Base-by-base conservation (phyloP, 2,888 invertebrate species). In the Tortrix viridana region DNA sequence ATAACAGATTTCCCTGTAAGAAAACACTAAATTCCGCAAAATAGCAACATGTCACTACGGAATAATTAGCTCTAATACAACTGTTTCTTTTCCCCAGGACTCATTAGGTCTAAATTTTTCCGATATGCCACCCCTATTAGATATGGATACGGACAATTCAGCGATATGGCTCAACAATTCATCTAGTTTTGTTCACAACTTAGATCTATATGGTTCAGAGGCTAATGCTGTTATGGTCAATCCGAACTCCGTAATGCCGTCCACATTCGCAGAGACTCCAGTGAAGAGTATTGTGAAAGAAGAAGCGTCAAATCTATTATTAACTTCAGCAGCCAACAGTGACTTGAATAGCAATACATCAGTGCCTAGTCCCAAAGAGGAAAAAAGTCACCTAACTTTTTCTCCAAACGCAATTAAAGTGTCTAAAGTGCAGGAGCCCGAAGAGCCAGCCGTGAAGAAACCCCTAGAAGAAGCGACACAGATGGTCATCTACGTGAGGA, bases 171-270 rank as follows among this genome's bases (percentile, higher is more conserved):
- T 94, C 74, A 93, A 93, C 74, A 94, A 93, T 76, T 93, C 94
- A 60, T 93, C 94, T 50, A 94, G 93, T 85, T 94, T 94, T 72
- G 94, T 95, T 72, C 94, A 95, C 78, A 94, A 94, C 79, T 85
- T 95, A 73, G 95, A 95, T 81, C 92, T 95, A 71, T 94, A 93
- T 76, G 94, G 94, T 23, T 94, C 94, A 9, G 96, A 96, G 79
- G 95, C 95, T 46, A 94, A 94, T 67, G 95, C 95, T 14, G 95
- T 96, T 69, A 95, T 97, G 94, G 98, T 98, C 5, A 97, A 98
- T 88, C 98, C 98, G 4, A 97, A 97, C 78, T 96, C 96, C 23
- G 97, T 97, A 47, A 96, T 97, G 95, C 97, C 98, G 1, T 92
- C 96, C 43, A 94, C 95, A 69, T 94, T 94, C 65, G 90, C 92